Evolutionary conservation across 2,888 invertebrate genomes (phyloP).

Genomic region (Mimachlamys varia): DNA sequence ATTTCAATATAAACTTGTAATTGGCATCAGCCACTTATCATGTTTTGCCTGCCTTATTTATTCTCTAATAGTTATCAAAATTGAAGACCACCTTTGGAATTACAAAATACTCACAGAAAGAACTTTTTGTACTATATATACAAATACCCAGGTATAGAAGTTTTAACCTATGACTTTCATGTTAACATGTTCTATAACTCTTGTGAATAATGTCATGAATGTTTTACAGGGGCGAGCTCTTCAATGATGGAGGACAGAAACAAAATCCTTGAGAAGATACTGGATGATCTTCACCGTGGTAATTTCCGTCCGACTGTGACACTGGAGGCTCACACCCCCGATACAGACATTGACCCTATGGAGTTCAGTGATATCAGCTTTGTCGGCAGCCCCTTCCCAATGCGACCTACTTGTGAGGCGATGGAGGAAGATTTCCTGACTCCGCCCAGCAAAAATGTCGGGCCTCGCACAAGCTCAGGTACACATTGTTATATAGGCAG

Average conservation of each 20-base stretch:
- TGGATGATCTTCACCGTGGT: constrained; percentile 74
- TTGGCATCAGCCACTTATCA: too few relatives aligned
- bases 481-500: background rate
- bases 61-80: too few relatives aligned
- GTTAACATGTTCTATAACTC: background rate
- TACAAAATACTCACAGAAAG: too few relatives aligned
- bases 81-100: too few relatives aligned
- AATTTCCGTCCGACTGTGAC: constrained; percentile 68
- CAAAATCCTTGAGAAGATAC: constrained; percentile 69
- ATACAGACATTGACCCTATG: constrained; percentile 59
- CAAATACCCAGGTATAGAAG: too few relatives aligned
- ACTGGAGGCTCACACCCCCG: constrained; percentile 61
- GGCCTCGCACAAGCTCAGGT: constrained; percentile 62
- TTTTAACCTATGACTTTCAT: too few relatives aligned
- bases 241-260: constrained; percentile 70
- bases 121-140: too few relatives aligned
- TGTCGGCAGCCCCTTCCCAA: constrained; percentile 66
- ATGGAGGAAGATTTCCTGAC: constrained; percentile 60
- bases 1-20: too few relatives aligned
- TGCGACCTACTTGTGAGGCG: constrained; percentile 57
- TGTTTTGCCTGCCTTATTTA: too few relatives aligned
- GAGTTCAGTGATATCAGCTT: constrained; percentile 74
- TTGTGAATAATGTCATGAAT: background rate
- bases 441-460: constrained; percentile 45
- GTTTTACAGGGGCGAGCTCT: constrained; percentile 71